Evolutionary conservation across 2,888 invertebrate genomes (phyloP).

Genomic region (Heliconius sara): DNA sequence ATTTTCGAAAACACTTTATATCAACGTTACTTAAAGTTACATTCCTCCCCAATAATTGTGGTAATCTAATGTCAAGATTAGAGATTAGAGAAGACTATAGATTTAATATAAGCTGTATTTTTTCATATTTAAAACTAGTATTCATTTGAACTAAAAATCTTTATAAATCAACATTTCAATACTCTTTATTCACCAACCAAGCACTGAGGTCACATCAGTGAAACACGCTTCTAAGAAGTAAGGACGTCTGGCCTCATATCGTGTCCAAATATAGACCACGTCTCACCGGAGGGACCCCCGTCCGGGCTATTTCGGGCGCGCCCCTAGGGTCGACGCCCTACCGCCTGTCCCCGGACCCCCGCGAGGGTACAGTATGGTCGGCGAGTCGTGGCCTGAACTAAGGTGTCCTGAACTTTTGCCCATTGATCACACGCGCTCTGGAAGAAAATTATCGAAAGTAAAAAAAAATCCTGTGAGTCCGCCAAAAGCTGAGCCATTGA

Average conservation of each 20-base stretch:
- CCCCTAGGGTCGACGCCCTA: slow-evolving; percentile 62
- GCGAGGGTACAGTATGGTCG: slow-evolving; percentile 45
- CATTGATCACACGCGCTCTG: too few relatives aligned
- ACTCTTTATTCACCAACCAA: neutral
- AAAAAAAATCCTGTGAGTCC: too few relatives aligned
- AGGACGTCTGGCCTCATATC: slow-evolving; percentile 47
- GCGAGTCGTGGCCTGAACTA: too few relatives aligned
- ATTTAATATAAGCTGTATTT: neutral
- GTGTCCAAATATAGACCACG: slow-evolving; percentile 46
- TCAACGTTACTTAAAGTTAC: too few relatives aligned
- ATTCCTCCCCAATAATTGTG: too few relatives aligned
- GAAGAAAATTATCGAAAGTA: too few relatives aligned
- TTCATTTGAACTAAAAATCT: neutral
- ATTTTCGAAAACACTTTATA: too few relatives aligned
- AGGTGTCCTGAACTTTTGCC: too few relatives aligned
- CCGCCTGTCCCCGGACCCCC: slow-evolving; percentile 51
- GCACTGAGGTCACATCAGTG: slow-evolving; percentile 35
- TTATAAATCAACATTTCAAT: neutral
- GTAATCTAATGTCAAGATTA: too few relatives aligned
- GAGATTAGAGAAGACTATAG: too few relatives aligned
- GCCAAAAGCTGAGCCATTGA: too few relatives aligned
- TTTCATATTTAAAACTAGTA: neutral
- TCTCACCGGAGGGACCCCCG: slow-evolving; percentile 57
- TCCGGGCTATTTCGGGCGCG: slow-evolving; percentile 62
- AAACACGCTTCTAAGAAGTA: slow-evolving; percentile 32